Evolutionary conservation across 2,888 invertebrate genomes (phyloP), one percentile per base, ranked within the genome.

Genomic region (Carabus problematicus): DNA sequence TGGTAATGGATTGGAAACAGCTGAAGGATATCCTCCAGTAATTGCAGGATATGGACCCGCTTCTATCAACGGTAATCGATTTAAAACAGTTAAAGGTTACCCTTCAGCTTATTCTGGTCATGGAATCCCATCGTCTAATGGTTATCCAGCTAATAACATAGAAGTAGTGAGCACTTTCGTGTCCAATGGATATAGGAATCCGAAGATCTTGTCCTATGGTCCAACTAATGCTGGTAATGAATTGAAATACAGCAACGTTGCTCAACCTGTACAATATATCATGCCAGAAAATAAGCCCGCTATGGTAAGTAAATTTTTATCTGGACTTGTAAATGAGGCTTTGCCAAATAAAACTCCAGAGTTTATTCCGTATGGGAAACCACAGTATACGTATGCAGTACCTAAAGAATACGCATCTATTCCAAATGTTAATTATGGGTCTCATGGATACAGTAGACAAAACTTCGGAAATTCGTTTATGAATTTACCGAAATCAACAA

Each of bases 371-470:
- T 55, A 64, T 55, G 47, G 29, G 1, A 64, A 45, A 43, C 42
- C 55, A 56, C 54, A 16, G 39, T 55, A 40, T 39, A 45, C 39
- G 1, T 56, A 64, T n/a, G 55, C 45, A 45, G 45, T 64, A 56
- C 64, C 64, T 19, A 56, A 64, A 14, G 45, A 64, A 56, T 64
- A 64, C 45, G 45, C 55, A 19, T 56, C 55, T 42, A 43, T 56
- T 18, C 56, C 56, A 7, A 8, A 11, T n/a, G n/a, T n/a, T n/a
- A n/a, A n/a, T n/a, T n/a, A n/a, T 47, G 47, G 47, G 7, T 16
- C 12, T 14, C 47, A 8, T 47, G 16, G 16, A 47, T 16, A 47
- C 3, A 47, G n/a, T 47, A 16, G 47, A 47, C 47, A 11, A 29
- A 2, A 29, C 6, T 29, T 29, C 3, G 47, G 16, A 47, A 12